Percentiles rank a stretch among this genome's conserved stretches.
phyloP scores from a whole-genome alignment of 2,113 vertebrate species.

The Pomatostomus ruficeps region DNA sequence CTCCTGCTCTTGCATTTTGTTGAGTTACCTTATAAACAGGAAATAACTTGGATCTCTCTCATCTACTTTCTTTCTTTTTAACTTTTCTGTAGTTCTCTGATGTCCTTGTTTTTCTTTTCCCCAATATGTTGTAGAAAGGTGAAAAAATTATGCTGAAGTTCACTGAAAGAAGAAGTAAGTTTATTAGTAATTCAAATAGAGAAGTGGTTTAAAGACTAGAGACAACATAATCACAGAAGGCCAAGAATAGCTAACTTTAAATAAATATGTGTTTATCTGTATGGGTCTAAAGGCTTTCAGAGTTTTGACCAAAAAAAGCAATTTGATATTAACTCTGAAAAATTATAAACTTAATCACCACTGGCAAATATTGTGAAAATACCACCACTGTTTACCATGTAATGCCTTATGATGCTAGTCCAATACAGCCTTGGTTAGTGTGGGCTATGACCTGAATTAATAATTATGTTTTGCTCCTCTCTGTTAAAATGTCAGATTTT shows the following conservation, averaged over 20 bases:
- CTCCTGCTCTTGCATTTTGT: not conserved
- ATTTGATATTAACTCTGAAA: slow-evolving; percentile 4
- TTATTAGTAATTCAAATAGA: not conserved
- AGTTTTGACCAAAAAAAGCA: not conserved
- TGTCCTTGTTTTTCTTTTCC: not conserved
- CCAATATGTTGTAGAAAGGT: not conserved
- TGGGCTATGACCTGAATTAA: slow-evolving; percentile 14
- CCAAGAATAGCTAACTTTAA: not conserved
- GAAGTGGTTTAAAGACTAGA: not conserved
- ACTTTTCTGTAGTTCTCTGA: not conserved
- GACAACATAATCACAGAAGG: not conserved
- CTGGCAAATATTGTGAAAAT: slow-evolving; percentile 52
- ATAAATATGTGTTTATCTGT: not conserved
- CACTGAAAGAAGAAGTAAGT: not conserved
- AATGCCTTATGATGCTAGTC: not conserved
- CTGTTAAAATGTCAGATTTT: slow-evolving; percentile 30
- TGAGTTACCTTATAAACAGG: not conserved
- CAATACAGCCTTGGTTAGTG: not conserved
- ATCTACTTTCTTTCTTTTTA: not conserved
- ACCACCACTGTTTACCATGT: slow-evolving; percentile 33
- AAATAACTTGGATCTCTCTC: not conserved
- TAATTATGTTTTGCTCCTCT: not conserved
- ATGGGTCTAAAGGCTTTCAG: not conserved
- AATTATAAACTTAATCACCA: not conserved
- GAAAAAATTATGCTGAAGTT: not conserved